Evolutionary conservation across 2,113 vertebrate genomes (phyloP), one percentile per base, ranked within the genome.

Genomic region (Crotalus tigris): DNA sequence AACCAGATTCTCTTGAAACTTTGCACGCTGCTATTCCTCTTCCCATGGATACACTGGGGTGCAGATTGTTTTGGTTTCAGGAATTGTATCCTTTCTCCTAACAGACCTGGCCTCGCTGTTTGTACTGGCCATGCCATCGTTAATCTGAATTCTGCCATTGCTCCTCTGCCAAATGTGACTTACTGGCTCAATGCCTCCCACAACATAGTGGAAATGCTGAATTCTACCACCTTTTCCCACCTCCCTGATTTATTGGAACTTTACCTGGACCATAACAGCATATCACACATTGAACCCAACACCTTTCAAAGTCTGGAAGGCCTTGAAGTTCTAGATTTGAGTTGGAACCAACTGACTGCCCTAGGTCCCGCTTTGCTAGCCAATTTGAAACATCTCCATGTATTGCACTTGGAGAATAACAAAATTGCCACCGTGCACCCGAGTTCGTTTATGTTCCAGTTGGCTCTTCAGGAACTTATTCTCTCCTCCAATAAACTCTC

Each of bases 301-400:
- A 93, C 94, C 12, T 96, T 96, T 81, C 53, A 91, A 26, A 90
- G 85, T 29, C 33, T 95, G 90, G 51, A 4, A 8, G 24, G 88
- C 54, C 89, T 96, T 88, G 46, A 53, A 5, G 33, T 91, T 24
- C 94, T 96, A 44, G 90, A 95, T 90, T 69, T 96, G 46, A 94
- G 94, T 29, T 49, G 91, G 33, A 96, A 96, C 92, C 39, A 9
- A 29, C 85, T 96, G 53, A 21, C 61, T 21, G 89, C 29, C 7
- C n/a, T 96, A 75, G 90, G 90, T 15, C 64, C 87, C 9, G 10
- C 64, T 53, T 64, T 64, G 7, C 55, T 96, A 39, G 69, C 51
- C 9, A 59, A 75, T 21, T 87, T 96, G 10, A 93, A 12, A 26
- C 33, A 49, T 46, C 94, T 96, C 4, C 81, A n/a, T 55, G 92